phyloP scores from a whole-genome alignment of 92 coral and sea anemone genomes.

The Parazoanthus darwini region DNA sequence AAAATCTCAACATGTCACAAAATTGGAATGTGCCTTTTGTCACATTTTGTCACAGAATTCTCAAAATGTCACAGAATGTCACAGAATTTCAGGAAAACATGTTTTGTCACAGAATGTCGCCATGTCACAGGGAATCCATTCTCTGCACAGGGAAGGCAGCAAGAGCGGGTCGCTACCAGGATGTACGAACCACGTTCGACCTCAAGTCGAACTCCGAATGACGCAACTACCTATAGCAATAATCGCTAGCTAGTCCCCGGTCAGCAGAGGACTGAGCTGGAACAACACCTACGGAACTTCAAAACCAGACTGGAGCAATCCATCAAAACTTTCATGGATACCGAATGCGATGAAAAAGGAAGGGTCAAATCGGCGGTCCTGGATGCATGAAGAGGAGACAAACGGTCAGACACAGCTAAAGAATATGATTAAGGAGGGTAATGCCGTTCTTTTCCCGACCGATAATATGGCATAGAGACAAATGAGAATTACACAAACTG shows the following conservation, averaged over 20 bases:
- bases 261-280: neutral
- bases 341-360: neutral
- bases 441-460: too few species aligned
- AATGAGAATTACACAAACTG: neutral
- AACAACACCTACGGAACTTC: neutral
- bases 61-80: too few species aligned
- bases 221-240: neutral
- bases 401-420: neutral
- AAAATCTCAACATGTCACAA: conserved; percentile 7
- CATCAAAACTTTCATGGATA: neutral
- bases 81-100: too few species aligned
- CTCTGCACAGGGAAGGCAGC: too few species aligned
- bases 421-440: neutral
- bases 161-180: neutral
- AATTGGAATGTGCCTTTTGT: neutral
- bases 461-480: neutral
- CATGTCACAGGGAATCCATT: too few species aligned
- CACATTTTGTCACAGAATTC: neutral
- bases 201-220: neutral
- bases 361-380: neutral
- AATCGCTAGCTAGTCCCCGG: neutral
- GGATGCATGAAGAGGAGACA: neutral
- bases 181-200: neutral
- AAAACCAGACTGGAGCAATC: neutral
- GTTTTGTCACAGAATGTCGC: too few species aligned